Evolutionary conservation across 2,888 invertebrate genomes (phyloP), one percentile per base, ranked within the genome.

Genomic region (Cantharis nigra): DNA sequence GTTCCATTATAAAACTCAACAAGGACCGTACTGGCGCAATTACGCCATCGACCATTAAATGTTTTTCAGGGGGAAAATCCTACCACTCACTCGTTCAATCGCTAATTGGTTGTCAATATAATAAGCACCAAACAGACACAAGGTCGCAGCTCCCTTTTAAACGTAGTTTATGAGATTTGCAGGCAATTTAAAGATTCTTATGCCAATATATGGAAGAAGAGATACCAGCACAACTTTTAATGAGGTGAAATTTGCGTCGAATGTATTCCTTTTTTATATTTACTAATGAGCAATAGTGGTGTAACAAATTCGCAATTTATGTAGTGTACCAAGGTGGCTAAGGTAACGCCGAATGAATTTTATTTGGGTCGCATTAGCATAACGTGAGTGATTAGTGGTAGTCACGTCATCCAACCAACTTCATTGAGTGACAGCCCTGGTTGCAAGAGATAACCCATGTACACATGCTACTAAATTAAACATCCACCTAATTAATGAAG

Each of bases 401-500:
- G 78, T 78, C 78, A 78, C 78, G 78, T 76, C 78, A 78, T 73
- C 75, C 64, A 63, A 69, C 71, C 62, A 78, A 78, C 75, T 78
- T 78, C 64, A 28, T 13, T 76, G 78, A 78, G 76, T 74, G 78
- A 76, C 76, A 76, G 76, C 65, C 72, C 74, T 74, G 78, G 69
- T 23, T 76, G 72, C 71, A 76, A 69, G 64, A 78, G 76, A 78
- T 78, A 78, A 76, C 78, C 78, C 80, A 78, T 78, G 80, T 79
- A 82, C 83, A 83, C 83, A 83, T 84, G 83, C 84, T 81, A 73
- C 70, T 75, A 87, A 87, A 87, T 87, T 87, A 87, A 87, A 87
- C 87, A 87, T 87, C 87, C 86, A 86, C 87, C 87, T 87, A 88
- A 88, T 88, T 88, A 88, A 87, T 84, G 84, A 84, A 85, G 85